phyloP scores from a whole-genome alignment of 2,888 invertebrate species.

The Rotaria macrura region DNA sequence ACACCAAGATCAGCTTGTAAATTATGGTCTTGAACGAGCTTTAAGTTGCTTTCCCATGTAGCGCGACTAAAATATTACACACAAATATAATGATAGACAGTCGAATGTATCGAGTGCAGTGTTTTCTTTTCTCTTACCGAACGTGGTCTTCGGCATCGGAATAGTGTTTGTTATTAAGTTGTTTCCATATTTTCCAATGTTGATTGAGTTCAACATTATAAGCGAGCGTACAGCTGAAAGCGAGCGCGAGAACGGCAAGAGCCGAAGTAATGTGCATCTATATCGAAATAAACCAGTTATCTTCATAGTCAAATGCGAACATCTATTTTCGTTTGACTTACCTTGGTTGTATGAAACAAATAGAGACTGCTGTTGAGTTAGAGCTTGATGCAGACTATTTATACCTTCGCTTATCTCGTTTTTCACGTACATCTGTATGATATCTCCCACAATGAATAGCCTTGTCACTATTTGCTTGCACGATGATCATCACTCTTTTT shows the following conservation, averaged over 20 bases:
- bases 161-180: neutral
- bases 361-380: neutral
- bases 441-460: neutral
- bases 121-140: neutral
- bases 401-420: neutral
- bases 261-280: neutral
- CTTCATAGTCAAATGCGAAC: neutral
- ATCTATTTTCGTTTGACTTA: neutral
- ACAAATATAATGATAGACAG: no score
- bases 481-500: neutral
- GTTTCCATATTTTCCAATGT: slow-evolving; percentile 13
- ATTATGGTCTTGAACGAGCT: slow-evolving; percentile 40
- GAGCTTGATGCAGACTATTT: neutral
- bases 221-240: neutral
- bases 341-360: neutral
- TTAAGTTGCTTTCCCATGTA: slow-evolving; percentile 40
- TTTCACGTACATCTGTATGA: neutral
- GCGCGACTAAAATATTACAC: neutral
- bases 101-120: neutral
- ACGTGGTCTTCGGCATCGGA: neutral
- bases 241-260: neutral
- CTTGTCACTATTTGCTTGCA: neutral
- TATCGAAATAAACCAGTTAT: neutral
- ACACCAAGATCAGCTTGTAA: slow-evolving; percentile 39
- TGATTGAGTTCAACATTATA: neutral